A percentile compares a stretch with the other conserved stretches of the same genome.
These are phyloP conservation scores for Plecotus auritus DNA, from an alignment of 2,113 vertebrate species.

Conservation along the genomic window DNA sequence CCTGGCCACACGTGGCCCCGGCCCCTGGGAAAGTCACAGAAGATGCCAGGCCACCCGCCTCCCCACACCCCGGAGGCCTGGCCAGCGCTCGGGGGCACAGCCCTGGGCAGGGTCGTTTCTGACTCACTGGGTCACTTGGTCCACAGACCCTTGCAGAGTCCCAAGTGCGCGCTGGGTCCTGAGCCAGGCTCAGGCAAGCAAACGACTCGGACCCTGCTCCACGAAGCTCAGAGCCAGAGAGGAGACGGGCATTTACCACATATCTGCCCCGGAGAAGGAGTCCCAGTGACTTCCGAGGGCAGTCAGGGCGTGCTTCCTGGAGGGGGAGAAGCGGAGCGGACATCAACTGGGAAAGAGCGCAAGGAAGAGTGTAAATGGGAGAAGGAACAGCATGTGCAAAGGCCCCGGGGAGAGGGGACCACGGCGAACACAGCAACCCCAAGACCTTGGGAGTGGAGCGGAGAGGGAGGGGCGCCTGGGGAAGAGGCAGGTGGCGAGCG, in stretches of 20 bases:
- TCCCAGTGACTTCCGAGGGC: neutral
- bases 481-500: neutral
- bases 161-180: neutral
- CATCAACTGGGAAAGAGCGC: neutral
- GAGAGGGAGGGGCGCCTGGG: neutral
- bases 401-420: neutral
- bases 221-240: accelerated
- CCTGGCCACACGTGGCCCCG: neutral
- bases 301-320: neutral
- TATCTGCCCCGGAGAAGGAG: neutral
- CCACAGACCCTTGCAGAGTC: neutral
- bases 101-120: neutral
- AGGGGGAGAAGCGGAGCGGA: neutral
- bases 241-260: neutral
- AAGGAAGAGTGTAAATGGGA: neutral
- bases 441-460: neutral
- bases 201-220: neutral
- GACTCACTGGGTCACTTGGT: neutral
- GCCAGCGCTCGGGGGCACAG: neutral
- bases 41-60: neutral
- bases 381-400: neutral
- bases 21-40: neutral
- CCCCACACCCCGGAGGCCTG: neutral
- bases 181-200: too few species aligned
- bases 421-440: neutral